Evolutionary conservation across 2,113 vertebrate genomes (phyloP).

Genomic region (mouse (Mus musculus)): DNA sequence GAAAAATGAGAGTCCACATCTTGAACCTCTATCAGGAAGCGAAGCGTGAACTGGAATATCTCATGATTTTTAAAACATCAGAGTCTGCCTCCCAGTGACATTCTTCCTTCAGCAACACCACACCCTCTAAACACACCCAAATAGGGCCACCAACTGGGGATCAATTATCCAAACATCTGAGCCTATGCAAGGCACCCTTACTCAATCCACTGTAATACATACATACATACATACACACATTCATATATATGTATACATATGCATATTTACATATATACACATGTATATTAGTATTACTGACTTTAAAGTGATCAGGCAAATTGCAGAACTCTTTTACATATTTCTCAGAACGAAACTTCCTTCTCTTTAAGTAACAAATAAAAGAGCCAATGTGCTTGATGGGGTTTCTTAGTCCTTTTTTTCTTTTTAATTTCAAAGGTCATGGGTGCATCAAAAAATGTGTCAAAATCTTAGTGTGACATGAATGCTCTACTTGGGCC

Average conservation of each 20-base stretch:
- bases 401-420: slow-evolving; percentile 65
- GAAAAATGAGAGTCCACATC: not conserved
- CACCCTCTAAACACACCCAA: not conserved
- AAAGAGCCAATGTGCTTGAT: not conserved
- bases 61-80: not conserved
- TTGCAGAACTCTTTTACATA: not conserved
- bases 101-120: not conserved
- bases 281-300: not conserved
- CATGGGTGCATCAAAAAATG: slow-evolving; percentile 49
- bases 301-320: not conserved
- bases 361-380: not conserved
- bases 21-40: not conserved
- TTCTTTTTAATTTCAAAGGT: slow-evolving; percentile 50
- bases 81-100: not conserved
- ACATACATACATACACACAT: not conserved
- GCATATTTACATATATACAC: no score
- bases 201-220: not conserved
- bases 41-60: not conserved
- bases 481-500: slow-evolving; percentile 62
- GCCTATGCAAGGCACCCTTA: not conserved
- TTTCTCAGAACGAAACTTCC: not conserved
- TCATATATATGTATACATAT: not conserved
- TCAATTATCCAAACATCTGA: not conserved
- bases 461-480: slow-evolving; percentile 49
- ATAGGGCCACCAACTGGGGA: not conserved